Conservation (phyloP, 2,797 vertebrate species). For the Sylvia borin region DNA sequence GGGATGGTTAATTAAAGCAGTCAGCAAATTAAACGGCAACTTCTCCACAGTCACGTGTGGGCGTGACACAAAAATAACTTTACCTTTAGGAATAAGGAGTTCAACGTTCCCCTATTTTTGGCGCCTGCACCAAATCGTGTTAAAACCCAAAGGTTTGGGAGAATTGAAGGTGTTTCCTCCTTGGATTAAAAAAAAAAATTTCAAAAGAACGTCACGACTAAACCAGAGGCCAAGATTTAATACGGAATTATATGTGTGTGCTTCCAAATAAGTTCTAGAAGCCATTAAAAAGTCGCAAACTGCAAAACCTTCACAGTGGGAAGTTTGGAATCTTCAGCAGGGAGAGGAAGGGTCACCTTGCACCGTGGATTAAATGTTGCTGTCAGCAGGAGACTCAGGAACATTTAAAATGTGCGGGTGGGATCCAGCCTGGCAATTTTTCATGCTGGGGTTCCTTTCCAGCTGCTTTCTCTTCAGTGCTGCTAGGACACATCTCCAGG, state of each 20-base stretch:
- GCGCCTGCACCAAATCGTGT: neutral
- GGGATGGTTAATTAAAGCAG: conserved; percentile 16
- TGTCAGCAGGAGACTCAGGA: neutral
- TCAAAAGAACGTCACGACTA: accelerated
- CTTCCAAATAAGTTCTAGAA: neutral
- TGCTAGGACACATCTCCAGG: neutral
- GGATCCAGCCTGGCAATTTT: accelerated
- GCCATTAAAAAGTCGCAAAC: neutral
- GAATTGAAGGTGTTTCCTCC: accelerated
- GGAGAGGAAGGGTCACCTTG: neutral
- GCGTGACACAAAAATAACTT: neutral
- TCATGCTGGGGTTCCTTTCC: neutral
- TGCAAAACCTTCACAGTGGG: accelerated
- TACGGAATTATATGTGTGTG: accelerated
- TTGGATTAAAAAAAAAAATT: neutral
- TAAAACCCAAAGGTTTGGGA: neutral
- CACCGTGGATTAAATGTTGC: accelerated
- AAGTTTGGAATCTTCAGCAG: accelerated
- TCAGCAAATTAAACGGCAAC: neutral
- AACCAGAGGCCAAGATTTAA: neutral
- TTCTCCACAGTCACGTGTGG: neutral
- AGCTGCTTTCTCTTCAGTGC: neutral
- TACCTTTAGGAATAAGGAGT: neutral
- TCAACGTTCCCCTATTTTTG: accelerated
- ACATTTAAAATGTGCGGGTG: accelerated